A percentile compares a stretch with the other conserved stretches of the same genome.
phyloP scores from a whole-genome alignment of 2,797 vertebrate genomes.

The Melanogrammus aeglefinus region DNA sequence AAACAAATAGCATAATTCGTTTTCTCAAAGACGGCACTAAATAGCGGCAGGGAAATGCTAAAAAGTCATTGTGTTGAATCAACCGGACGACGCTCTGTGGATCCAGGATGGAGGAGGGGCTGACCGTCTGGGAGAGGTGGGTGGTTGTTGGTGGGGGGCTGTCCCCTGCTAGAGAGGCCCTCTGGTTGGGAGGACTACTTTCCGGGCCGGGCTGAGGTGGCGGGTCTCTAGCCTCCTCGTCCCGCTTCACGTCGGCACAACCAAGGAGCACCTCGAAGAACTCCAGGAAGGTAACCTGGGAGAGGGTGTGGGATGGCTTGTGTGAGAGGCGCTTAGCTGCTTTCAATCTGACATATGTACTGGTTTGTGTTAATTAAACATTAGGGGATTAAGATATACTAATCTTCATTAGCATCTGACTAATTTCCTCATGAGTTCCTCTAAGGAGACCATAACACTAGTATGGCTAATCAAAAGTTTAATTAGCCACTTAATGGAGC shows the following conservation, averaged over 20 bases:
- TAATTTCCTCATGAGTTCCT: too few species aligned
- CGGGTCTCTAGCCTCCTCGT: slow-evolving; percentile 13
- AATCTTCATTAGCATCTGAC: too few species aligned
- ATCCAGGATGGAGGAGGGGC: background rate
- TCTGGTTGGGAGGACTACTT: background rate
- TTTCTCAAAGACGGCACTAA: background rate
- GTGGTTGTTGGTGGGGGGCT: background rate
- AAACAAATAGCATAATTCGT: background rate
- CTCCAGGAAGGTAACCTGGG: slow-evolving; percentile 89
- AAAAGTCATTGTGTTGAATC: background rate
- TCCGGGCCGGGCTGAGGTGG: background rate
- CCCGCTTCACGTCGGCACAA: slow-evolving; percentile 73
- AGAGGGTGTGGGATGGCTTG: background rate
- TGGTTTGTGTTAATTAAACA: too few species aligned
- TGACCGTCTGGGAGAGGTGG: slow-evolving; percentile 34
- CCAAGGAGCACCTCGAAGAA: slow-evolving; percentile 87
- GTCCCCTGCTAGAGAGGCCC: background rate
- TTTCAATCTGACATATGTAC: background rate
- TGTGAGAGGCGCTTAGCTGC: background rate
- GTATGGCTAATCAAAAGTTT: too few species aligned
- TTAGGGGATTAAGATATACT: too few species aligned
- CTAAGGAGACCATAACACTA: too few species aligned
- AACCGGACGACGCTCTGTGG: background rate
- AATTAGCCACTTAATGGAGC: too few species aligned
- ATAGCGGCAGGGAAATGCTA: background rate